These are phyloP conservation scores for Magallana gigas DNA, from an alignment of 1,140 invertebrate species.

Conservation along the genomic window DNA sequence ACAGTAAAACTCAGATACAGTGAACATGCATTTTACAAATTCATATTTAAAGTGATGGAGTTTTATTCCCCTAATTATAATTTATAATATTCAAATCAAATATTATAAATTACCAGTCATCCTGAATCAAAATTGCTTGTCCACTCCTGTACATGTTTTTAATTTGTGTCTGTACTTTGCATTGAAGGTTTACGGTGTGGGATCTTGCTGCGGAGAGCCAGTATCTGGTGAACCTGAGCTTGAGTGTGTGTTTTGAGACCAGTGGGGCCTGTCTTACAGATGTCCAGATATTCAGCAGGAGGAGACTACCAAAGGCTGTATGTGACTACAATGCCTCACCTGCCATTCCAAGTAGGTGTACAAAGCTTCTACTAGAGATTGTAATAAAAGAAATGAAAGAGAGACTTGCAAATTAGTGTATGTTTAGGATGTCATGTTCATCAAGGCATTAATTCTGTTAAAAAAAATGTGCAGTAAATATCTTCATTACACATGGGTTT, in stretches of 20 bases:
- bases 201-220: constrained; percentile 23
- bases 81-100: no score
- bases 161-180: no score
- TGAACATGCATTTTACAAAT: no score
- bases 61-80: no score
- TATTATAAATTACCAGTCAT: no score
- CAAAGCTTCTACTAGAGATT: not conserved
- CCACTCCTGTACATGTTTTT: no score
- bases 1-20: no score
- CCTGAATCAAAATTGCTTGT: no score
- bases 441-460: not conserved
- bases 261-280: constrained; percentile 30
- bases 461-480: not conserved
- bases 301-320: constrained; percentile 13
- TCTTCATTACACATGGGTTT: not conserved
- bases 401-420: not conserved
- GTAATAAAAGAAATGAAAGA: no score
- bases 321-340: constrained; percentile 18
- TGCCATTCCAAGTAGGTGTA: constrained; percentile 18
- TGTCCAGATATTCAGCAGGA: not conserved
- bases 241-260: constrained; percentile 46
- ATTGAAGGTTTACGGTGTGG: constrained; percentile 34
- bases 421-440: not conserved
- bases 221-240: constrained; percentile 38
- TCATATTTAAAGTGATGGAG: no score